Conservation (phyloP, 2,888 invertebrate genomes). For the Pyralis farinalis region DNA sequence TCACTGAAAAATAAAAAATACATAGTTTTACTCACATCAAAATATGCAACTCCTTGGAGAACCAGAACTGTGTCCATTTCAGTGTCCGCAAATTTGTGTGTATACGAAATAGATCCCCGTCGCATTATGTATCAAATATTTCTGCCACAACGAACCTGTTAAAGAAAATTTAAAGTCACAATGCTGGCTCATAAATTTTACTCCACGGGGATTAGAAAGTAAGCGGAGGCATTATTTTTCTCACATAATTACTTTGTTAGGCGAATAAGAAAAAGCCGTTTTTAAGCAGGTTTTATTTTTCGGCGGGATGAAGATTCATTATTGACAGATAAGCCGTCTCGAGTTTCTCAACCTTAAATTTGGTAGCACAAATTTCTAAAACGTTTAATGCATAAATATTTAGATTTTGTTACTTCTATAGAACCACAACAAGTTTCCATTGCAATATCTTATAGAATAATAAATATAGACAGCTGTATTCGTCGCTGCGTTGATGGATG, state of each 20-base stretch:
- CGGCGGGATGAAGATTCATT: slow-evolving; percentile 20
- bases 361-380: neutral
- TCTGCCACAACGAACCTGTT: slow-evolving; percentile 21
- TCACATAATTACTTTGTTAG: slow-evolving; percentile 34
- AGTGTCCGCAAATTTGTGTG: slow-evolving; percentile 15
- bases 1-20: neutral
- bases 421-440: no score
- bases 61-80: neutral
- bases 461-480: no score
- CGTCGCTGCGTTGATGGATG: no score
- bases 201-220: slow-evolving; percentile 33
- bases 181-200: slow-evolving; percentile 33
- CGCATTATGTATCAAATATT: slow-evolving; percentile 24
- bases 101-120: slow-evolving; percentile 21
- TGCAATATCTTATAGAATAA: no score
- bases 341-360: slow-evolving; percentile 1
- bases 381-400: neutral
- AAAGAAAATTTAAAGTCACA: slow-evolving; percentile 36
- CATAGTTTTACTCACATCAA: neutral
- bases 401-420: no score
- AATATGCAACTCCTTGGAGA: no score
- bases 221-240: slow-evolving; percentile 31
- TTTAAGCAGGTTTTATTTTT: slow-evolving; percentile 26
- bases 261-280: slow-evolving; percentile 21
- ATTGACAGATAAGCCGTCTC: slow-evolving; percentile 15